phyloP scores from a whole-genome alignment of 2,797 vertebrate genomes.

The Anas acuta region DNA sequence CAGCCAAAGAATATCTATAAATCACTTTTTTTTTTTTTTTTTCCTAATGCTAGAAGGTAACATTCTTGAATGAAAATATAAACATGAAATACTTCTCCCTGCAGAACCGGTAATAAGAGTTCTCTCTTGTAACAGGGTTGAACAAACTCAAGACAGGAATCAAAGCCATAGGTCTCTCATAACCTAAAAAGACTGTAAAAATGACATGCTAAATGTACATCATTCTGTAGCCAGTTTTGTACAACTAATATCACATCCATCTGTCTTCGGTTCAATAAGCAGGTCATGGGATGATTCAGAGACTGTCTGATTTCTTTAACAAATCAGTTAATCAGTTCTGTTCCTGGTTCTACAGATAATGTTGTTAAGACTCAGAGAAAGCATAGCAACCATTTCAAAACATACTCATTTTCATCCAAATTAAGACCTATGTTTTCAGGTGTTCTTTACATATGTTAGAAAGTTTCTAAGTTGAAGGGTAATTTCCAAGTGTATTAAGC shows the following conservation, averaged over 20 bases:
- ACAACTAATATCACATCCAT: neutral
- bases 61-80: neutral
- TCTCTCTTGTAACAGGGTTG: neutral
- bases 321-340: neutral
- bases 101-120: neutral
- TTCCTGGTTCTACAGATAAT: neutral
- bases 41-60: neutral
- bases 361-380: neutral
- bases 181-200: neutral
- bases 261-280: neutral
- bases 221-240: neutral
- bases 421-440: neutral
- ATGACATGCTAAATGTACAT: rapidly evolving
- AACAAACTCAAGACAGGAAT: neutral
- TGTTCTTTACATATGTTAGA: neutral
- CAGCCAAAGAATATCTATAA: neutral
- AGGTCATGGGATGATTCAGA: neutral
- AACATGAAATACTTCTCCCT: neutral
- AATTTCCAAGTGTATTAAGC: neutral
- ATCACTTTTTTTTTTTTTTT: neutral
- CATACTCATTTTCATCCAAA: neutral
- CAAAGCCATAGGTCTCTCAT: neutral
- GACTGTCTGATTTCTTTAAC: neutral
- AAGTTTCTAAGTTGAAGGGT: neutral
- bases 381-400: neutral